Base-by-base conservation (phyloP, 92 coral and sea anemone species). In the Epizoanthus ramosus region DNA sequence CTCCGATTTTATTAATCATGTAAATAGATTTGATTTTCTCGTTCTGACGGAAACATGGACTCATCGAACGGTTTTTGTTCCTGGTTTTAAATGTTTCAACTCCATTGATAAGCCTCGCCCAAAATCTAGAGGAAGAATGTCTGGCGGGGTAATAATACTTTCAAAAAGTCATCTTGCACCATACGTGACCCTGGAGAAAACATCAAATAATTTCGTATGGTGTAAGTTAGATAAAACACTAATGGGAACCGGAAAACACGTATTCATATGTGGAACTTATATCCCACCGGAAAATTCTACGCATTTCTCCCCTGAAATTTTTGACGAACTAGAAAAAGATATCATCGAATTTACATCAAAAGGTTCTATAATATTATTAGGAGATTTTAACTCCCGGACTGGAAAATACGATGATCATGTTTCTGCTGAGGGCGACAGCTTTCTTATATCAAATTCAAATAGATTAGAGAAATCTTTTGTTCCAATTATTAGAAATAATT, bases 291-390 rank as follows among this genome's bases (percentile, higher is more conserved):
- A 15, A 23, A 80, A 69, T 35, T 81, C 85, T 14, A 50, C 50
- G 23, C 52, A 81, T 63, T 81, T 68, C 33, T 50, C 37, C 18
- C 52, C 64, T 24, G 85, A 81, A 47, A 72, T 25, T 17, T 81
- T 81, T 69, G 85, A 81, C 28, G 80, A 74, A 74, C 58, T 74
- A 6, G 66, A 74, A 18, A 68, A 81, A 9, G 79, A 81, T 69
- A 53, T 69, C 17, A 33, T 53, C 4, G 50, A 50, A 15, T 81
- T 81, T 56, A 47, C 5, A 21, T 19, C 60, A 24, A 25, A 71
- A 24, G 76, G 76, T 19, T 31, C 13, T 6, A 6, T 45, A 3
- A 45, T 45, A 1, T 9, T 45, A 45, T 45, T 45, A 9, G 53
- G 53, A 45, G 13, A 45, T 9, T 45, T 45, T 7, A 45, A 45